phyloP scores from a whole-genome alignment of 2,888 invertebrate genomes.

The Tiphia femorata region DNA sequence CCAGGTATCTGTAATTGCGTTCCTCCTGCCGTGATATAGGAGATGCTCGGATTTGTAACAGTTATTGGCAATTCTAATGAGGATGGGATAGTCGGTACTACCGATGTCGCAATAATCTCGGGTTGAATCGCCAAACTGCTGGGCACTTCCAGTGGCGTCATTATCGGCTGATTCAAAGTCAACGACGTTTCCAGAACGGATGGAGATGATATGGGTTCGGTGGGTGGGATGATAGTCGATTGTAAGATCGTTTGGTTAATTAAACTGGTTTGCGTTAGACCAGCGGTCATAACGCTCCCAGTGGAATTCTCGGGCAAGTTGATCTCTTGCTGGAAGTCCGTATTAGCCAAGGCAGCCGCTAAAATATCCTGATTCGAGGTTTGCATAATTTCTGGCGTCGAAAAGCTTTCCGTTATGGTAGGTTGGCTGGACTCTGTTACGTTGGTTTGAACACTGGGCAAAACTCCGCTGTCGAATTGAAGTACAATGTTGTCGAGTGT shows the following conservation, averaged over 20 bases:
- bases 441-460: slow-evolving; percentile 47
- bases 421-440: slow-evolving; percentile 68
- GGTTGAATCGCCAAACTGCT: slow-evolving; percentile 69
- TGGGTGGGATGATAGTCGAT: slow-evolving; percentile 72
- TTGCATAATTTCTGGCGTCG: slow-evolving; percentile 49
- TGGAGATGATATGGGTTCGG: slow-evolving; percentile 71
- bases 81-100: slow-evolving; percentile 74
- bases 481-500: slow-evolving; percentile 71
- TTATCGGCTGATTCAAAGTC: slow-evolving; percentile 83
- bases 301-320: slow-evolving; percentile 63
- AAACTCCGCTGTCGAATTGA: slow-evolving; percentile 70
- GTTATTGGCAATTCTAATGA: slow-evolving; percentile 83
- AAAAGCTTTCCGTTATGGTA: slow-evolving; percentile 49
- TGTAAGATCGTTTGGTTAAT: slow-evolving; percentile 73
- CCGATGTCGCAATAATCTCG: slow-evolving; percentile 61
- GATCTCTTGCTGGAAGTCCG: slow-evolving; percentile 77
- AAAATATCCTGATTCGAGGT: slow-evolving; percentile 77
- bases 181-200: slow-evolving; percentile 83
- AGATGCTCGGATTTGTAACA: slow-evolving; percentile 81
- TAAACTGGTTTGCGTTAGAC: slow-evolving; percentile 72
- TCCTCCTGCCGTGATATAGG: slow-evolving; percentile 53
- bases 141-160: slow-evolving; percentile 84
- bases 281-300: slow-evolving; percentile 66
- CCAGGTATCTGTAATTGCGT: slow-evolving; percentile 52
- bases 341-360: slow-evolving; percentile 81